phyloP scores from a whole-genome alignment of 2,113 vertebrate species.

The Corythornis vintsioides region DNA sequence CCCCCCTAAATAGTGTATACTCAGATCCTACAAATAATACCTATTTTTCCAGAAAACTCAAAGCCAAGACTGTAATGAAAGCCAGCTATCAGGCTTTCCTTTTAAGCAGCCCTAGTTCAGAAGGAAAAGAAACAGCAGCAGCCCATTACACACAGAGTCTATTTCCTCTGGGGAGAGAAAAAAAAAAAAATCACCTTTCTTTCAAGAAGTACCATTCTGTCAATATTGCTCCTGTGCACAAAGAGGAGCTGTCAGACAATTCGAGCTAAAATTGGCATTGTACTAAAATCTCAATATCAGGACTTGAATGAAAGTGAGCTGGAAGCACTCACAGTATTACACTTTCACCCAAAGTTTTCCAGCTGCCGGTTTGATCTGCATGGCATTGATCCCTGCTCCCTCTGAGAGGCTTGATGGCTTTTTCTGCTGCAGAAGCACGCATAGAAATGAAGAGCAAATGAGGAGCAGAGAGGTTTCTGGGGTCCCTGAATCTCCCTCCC shows the following conservation, averaged over 20 bases:
- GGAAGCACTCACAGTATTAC: background rate
- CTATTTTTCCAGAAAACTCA: background rate
- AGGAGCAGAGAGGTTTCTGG: background rate
- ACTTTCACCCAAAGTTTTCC: conserved; percentile 19
- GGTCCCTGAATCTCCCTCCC: background rate
- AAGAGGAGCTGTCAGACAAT: conserved; percentile 43
- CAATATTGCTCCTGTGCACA: conserved; percentile 51
- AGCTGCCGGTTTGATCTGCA: background rate
- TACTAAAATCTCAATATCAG: background rate
- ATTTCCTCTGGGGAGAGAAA: background rate
- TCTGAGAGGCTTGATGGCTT: background rate
- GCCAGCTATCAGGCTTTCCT: background rate
- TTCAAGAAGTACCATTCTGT: conserved; percentile 12
- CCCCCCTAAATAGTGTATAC: background rate
- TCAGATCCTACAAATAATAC: background rate
- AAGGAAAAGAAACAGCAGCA: background rate
- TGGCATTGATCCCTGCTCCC: background rate
- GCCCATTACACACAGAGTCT: background rate
- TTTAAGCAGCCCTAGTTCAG: conserved; percentile 6
- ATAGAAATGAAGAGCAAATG: background rate
- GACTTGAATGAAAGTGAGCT: background rate
- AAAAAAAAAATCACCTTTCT: background rate
- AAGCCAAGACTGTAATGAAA: conserved; percentile 11
- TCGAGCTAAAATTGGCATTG: background rate
- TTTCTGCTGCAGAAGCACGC: background rate